Evolutionary conservation across 2,888 invertebrate genomes (phyloP), one percentile per base, ranked within the genome.

Genomic region (Blera fallax): DNA sequence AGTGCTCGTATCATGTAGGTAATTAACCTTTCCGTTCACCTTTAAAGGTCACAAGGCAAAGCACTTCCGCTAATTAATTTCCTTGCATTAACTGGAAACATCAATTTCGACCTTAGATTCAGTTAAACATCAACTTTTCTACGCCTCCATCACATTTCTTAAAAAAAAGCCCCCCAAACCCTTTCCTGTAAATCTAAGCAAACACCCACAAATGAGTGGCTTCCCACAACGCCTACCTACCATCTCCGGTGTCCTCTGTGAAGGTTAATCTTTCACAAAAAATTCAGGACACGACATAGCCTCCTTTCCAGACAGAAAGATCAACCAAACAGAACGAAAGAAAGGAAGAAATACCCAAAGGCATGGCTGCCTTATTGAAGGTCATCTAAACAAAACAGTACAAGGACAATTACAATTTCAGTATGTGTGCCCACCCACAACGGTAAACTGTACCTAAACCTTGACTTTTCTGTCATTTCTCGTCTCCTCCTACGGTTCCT

Each of bases 361-460:
- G 21, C 43, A 16, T 16, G 62, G 48, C 45, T n/a, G 50, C 50
- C 11, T 45, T 14, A 21, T 21, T 70, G 58, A 72, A 72, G 70
- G 58, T 34, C 70, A 58, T 43, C 58, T 56, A 40, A 58, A 37
- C 34, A 58, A 65, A 18, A 45, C 43, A n/a, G 16, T 6, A 21
- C 62, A 62, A 32, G 64, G 24, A 48, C 65, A 65, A 34, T 65
- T 65, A 50, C 65, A 50, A 50, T 45, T 40, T 58, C n/a, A 60
- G 7, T 34, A 45, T 10, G 27, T 24, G 14, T 32, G 21, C 8
- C 16, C 27, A 21, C 48, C 48, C n/a, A 34, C 1, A 10, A 37
- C 5, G 24, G 16, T 14, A 65, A 32, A 34, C 50, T 8, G 18
- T 16, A 5, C 37, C 14, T 5, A 14, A 67, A 52, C 52, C 50